Evolutionary conservation across 1,140 invertebrate species (phyloP), one percentile per base, ranked within the genome.

Genomic region (Leptinotarsa defecta): DNA sequence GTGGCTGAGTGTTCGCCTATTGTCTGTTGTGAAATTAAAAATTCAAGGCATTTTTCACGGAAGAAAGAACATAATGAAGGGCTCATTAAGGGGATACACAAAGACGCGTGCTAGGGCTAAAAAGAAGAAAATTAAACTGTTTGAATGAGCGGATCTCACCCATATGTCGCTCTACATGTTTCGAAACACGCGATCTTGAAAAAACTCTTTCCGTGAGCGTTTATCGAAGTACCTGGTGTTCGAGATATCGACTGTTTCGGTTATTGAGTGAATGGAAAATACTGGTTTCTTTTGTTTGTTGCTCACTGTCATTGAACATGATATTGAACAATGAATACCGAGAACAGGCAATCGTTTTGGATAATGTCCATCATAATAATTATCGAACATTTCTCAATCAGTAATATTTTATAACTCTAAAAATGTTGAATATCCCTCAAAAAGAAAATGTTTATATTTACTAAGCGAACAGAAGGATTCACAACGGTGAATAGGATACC

Each of bases 51-150:
- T 65, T 65, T 65, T 34, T 65, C 20, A 24, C 64, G 64, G 64
- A 65, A 65, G 64, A 65, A n/a, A 57, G 52, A 24, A 65, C 64
- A 22, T 24, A 24, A 34, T 65, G 64, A 65, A 65, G 20, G 64
- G 22, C 20, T 65, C 64, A 65, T 65, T 65, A 65, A 57, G 52
- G 52, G 52, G 52, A 57, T 57, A 19, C 13, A 57, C 52, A 57
- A 34, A 22, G 20, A 65, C 64, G 64, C 27, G 64, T 65, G 64
- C 64, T 65, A 24, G 27, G 64, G 17, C 27, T 20, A 22, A 65
- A 65, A 65, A 65, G 17, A 65, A 65, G 17, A 65, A 65, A 65
- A 65, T 65, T 65, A 65, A 65, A 65, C 64, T 65, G 27, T 65
- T 65, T 20, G 11, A 22, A 65, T 65, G 63, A 65, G 64, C 20